Conservation (phyloP, 2,888 invertebrate species). For the Trichogramma evanescens region DNA sequence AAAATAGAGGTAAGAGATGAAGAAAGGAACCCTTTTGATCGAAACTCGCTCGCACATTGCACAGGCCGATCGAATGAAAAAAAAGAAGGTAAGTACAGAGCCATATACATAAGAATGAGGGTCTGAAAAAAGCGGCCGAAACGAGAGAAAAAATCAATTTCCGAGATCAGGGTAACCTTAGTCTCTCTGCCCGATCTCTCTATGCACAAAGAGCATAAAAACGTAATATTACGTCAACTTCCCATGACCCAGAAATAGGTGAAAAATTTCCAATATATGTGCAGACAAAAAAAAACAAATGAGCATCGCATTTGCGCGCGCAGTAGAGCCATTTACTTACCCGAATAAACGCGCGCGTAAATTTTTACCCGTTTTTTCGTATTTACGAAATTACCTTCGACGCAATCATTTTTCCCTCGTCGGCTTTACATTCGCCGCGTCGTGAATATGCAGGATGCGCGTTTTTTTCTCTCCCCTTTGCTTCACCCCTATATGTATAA, state of each 20-base stretch:
- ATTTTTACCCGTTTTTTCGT: constrained; percentile 20
- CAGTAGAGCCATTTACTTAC: constrained; percentile 26
- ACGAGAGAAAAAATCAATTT: constrained; percentile 36
- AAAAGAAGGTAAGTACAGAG: constrained; percentile 20
- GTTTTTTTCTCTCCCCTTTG: constrained; percentile 14
- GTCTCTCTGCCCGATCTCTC: neutral
- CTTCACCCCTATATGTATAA: constrained; percentile 7
- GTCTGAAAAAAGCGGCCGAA: constrained; percentile 17
- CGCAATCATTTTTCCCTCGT: constrained; percentile 6
- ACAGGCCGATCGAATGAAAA: constrained; percentile 23
- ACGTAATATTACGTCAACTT: constrained; percentile 29
- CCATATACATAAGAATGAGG: constrained; percentile 9
- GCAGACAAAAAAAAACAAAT: constrained; percentile 37
- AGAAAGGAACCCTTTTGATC: constrained; percentile 24
- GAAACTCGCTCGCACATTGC: neutral
- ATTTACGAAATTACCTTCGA: constrained; percentile 1
- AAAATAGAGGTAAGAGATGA: constrained; percentile 3
- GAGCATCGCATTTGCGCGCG: constrained; percentile 34
- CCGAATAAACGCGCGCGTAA: constrained; percentile 21
- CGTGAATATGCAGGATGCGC: constrained; percentile 46
- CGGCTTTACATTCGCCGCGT: constrained; percentile 4
- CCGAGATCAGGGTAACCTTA: constrained; percentile 38
- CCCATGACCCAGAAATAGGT: constrained; percentile 44
- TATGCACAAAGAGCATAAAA: neutral
- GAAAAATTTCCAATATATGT: constrained; percentile 21